Evolutionary conservation across 2,888 invertebrate genomes (phyloP), one percentile per base, ranked within the genome.

Genomic region (Magallana nippona): DNA sequence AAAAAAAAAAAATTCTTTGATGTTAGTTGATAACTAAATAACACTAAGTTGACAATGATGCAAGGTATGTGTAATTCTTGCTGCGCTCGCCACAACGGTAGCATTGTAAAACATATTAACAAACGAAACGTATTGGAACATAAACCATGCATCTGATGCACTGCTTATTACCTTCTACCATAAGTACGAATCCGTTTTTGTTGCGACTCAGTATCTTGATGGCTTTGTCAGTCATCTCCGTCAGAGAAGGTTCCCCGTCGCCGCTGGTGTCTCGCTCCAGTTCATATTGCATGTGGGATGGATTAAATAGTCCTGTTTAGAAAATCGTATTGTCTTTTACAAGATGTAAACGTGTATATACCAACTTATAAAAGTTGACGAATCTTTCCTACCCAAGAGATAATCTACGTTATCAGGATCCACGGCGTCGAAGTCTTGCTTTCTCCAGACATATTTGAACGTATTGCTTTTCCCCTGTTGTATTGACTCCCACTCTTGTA

Each of bases 221-320:
- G 0, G 98, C 97, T 79, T 95, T 96, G 89, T 95, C 95, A 0
- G 97, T 96, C 97, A 98, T 97, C 93, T 97, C 97, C 83, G 95
- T 95, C n/a, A 98, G 93, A 0, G 96, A 96, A 0, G 98, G 98
- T 85, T 96, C 96, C 8, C 89, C n/a, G 2, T 19, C 3, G 0
- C 92, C 62, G 95, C 96, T 0, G 2, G 83, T 58, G 89, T 96
- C 84, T 56, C 94, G 86, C 10, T 94, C 96, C 84, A 96, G 91
- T 87, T 97, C 96, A 93, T 96, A 98, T 10, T 96, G 95, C 96
- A 97, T 95, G 91, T 97, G 96, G 86, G 95, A 95, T 22, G 86
- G 86, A 62, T 89, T 89, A 83, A 94, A 93, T 71, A 94, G 83
- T 58, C 93, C 93, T 93, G 84, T 3, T 5, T 15, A 15, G 11